Conservation (phyloP, 2,888 invertebrate species). For the Cinara cedri region DNA sequence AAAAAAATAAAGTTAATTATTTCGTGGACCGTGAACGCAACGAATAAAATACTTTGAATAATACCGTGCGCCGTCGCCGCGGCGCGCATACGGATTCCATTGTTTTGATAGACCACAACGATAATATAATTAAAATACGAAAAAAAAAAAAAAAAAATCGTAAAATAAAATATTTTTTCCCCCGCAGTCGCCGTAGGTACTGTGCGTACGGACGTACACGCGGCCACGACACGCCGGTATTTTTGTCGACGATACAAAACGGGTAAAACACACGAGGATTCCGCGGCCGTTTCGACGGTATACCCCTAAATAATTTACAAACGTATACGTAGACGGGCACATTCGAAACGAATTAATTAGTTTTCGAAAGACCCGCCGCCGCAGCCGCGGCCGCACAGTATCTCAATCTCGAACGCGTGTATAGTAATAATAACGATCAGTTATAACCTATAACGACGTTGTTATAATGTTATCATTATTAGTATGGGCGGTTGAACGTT, state of each 20-base stretch:
- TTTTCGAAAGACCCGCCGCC: conserved; percentile 4
- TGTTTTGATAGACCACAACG: conserved; percentile 41
- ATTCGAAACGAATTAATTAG: conserved; percentile 16
- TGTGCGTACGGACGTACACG: background rate
- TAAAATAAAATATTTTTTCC: background rate
- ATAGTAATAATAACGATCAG: too few species aligned
- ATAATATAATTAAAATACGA: conserved; percentile 19
- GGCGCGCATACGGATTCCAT: conserved; percentile 30
- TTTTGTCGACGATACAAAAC: background rate
- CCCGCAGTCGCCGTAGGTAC: background rate
- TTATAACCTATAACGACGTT: too few species aligned
- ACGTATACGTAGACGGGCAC: too few species aligned
- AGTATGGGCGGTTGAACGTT: too few species aligned
- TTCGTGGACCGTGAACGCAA: conserved; percentile 34
- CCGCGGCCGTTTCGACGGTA: background rate
- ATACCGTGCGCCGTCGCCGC: background rate
- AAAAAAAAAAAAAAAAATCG: background rate
- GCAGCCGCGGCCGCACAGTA: too few species aligned
- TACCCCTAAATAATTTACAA: too few species aligned
- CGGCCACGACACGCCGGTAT: background rate
- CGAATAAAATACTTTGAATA: conserved; percentile 31
- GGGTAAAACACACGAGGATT: background rate
- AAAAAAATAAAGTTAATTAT: conserved; percentile 44
- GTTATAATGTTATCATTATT: too few species aligned
- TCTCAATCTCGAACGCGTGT: background rate